Evolutionary conservation across 2,113 vertebrate genomes (phyloP).

Genomic region (Neolamprologus modestus): DNA sequence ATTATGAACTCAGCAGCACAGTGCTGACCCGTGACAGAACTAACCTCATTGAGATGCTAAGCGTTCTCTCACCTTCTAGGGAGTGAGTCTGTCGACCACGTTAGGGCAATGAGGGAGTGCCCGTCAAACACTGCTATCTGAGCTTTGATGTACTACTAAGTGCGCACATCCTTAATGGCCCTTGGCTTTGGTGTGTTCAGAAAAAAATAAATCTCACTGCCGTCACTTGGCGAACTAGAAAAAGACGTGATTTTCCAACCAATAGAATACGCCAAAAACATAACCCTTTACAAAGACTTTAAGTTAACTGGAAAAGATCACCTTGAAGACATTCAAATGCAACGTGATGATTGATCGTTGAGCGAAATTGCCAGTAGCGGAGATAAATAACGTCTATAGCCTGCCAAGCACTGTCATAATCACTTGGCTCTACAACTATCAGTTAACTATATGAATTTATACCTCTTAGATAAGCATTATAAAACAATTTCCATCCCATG

Average conservation of each 20-base stretch:
- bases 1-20: constrained; percentile 43
- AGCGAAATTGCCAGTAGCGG: constrained; percentile 27
- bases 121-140: constrained; percentile 41
- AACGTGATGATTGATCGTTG: constrained; percentile 30
- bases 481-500: constrained; percentile 44
- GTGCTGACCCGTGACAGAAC: constrained; percentile 41
- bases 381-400: constrained; percentile 42
- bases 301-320: constrained; percentile 30
- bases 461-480: constrained; percentile 43
- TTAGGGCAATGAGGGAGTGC: constrained; percentile 49
- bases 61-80: constrained; percentile 24
- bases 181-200: constrained; percentile 7
- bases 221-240: neutral
- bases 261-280: neutral
- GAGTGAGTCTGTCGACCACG: constrained; percentile 41
- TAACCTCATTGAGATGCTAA: constrained; percentile 55
- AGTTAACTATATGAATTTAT: constrained; percentile 41
- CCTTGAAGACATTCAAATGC: constrained; percentile 40
- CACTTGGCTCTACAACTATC: constrained; percentile 36
- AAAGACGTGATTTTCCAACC: neutral
- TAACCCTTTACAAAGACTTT: constrained; percentile 3
- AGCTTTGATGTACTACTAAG: constrained; percentile 35
- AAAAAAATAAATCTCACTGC: neutral
- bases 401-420: constrained; percentile 49
- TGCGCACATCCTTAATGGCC: constrained; percentile 10